Conservation (phyloP, 1,140 invertebrate genomes). For the Drosophila tsacasi region DNA sequence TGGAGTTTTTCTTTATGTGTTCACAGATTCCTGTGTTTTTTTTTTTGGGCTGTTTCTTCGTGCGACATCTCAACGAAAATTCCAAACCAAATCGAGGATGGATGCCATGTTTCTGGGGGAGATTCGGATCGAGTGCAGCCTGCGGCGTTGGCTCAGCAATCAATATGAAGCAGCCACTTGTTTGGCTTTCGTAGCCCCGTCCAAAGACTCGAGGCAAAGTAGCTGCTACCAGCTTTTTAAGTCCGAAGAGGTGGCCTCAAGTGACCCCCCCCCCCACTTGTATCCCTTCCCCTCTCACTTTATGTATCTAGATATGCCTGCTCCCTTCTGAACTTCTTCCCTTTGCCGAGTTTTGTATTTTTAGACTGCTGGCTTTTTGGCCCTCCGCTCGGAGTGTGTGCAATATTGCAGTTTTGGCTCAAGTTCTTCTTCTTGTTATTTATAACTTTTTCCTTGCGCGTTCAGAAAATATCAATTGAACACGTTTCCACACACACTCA, state of each 20-base stretch:
- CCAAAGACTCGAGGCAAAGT: conserved; percentile 55
- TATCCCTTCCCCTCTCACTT: background rate
- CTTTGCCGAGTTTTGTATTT: conserved; percentile 49
- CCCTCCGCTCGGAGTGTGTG: conserved; percentile 40
- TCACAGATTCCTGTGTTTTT: background rate
- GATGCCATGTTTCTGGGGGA: background rate
- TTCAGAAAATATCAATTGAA: conserved; percentile 84
- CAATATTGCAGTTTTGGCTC: conserved; percentile 76
- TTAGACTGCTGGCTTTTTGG: conserved; percentile 63
- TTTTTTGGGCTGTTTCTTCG: background rate
- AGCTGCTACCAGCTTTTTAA: conserved; percentile 11
- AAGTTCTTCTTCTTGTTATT: conserved; percentile 71
- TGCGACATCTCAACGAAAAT: conserved; percentile 71
- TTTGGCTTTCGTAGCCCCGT: conserved; percentile 69
- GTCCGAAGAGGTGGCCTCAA: conserved; percentile 47
- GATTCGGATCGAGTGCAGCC: conserved; percentile 19
- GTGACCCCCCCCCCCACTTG: conserved; percentile 42
- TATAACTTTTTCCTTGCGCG: conserved; percentile 81
- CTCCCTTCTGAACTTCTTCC: background rate
- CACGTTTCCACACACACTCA: conserved; percentile 73
- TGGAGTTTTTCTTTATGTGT: conserved; percentile 20
- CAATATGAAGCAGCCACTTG: conserved; percentile 77
- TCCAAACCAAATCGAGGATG: conserved; percentile 17
- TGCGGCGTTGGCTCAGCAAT: conserved; percentile 60
- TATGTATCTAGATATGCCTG: conserved; percentile 4